A percentile compares a stretch with the other conserved stretches of the same genome.
Conservation (phyloP, 2,888 invertebrate species). For the Pristionchus japonicus region DNA sequence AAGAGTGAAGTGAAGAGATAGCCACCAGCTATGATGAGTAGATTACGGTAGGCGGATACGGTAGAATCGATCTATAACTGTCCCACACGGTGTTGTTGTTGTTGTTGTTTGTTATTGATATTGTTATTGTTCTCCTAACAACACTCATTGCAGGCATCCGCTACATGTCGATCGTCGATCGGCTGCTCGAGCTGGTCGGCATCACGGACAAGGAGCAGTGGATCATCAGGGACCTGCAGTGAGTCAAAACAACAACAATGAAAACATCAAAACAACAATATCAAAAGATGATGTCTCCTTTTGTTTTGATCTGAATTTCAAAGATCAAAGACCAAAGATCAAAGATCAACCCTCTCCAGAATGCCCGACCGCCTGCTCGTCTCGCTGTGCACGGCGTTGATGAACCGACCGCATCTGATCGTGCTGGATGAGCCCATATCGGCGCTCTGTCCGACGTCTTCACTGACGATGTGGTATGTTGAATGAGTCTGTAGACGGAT, state of each 20-base stretch:
- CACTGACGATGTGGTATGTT: neutral
- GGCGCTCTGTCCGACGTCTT: constrained; percentile 23
- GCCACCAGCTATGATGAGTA: too few species aligned
- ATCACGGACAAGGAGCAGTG: constrained; percentile 34
- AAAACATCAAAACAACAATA: too few species aligned
- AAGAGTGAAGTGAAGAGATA: too few species aligned
- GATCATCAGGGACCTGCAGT: constrained; percentile 21
- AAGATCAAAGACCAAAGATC: neutral
- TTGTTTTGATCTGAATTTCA: too few species aligned
- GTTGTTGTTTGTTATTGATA: too few species aligned
- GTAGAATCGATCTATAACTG: too few species aligned
- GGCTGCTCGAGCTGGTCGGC: constrained; percentile 15
- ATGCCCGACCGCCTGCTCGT: constrained; percentile 32
- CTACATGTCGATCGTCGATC: constrained; percentile 17
- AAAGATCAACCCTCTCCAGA: neutral
- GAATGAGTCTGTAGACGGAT: too few species aligned
- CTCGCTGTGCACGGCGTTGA: constrained; percentile 4
- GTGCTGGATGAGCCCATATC: constrained; percentile 14
- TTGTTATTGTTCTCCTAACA: too few species aligned
- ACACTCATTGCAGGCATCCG: neutral
- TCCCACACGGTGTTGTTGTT: too few species aligned
- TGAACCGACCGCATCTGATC: constrained; percentile 22
- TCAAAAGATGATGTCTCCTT: too few species aligned
- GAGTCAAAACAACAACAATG: too few species aligned
- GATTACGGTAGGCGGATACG: too few species aligned